Conservation (phyloP, 1,140 invertebrate species). For the Pseudoatta argentina region DNA sequence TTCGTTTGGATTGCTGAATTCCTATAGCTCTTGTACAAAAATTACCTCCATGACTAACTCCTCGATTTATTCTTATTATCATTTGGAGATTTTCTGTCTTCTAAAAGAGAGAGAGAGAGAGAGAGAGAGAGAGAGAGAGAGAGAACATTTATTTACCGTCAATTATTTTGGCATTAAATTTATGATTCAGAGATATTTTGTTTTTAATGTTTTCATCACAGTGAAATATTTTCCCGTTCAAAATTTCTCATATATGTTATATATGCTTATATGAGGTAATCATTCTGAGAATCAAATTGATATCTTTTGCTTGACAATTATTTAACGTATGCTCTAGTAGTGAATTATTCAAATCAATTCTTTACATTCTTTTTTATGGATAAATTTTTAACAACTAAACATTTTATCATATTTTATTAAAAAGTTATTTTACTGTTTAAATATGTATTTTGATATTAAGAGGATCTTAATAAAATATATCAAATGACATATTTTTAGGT, state of each 20-base stretch:
- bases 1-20: too few species aligned
- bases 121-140: too few species aligned
- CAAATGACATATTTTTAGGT: slow-evolving; percentile 77
- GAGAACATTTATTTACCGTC: not conserved
- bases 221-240: not conserved
- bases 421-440: not conserved
- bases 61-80: not conserved
- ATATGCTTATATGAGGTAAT: not conserved
- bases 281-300: not conserved
- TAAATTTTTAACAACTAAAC: not conserved
- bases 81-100: not conserved
- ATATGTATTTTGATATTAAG: slow-evolving; percentile 22
- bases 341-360: not conserved
- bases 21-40: too few species aligned
- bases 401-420: slow-evolving; percentile 4
- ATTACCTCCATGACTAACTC: too few species aligned
- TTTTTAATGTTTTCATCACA: not conserved
- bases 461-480: not conserved
- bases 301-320: not conserved
- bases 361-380: not conserved
- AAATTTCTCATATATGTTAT: not conserved
- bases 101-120: not conserved
- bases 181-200: not conserved
- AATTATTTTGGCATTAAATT: not conserved
- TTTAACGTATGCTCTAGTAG: not conserved